These are phyloP conservation scores for Megathymus violae DNA, from an alignment of 1,140 invertebrate genomes.

Conservation along the genomic window DNA sequence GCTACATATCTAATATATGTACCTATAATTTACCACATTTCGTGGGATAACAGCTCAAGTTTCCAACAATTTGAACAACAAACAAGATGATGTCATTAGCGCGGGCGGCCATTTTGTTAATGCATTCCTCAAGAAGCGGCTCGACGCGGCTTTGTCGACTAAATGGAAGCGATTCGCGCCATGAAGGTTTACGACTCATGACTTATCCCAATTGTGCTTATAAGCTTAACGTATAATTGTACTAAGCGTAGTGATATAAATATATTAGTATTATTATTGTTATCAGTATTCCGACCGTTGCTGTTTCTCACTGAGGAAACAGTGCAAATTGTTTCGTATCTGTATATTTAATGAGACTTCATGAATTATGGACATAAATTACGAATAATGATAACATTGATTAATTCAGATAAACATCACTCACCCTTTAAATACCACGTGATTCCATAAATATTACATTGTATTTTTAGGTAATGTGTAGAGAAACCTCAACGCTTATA, in stretches of 20 bases:
- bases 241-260: slow-evolving; percentile 3
- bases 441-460: no score
- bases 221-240: slow-evolving; percentile 13
- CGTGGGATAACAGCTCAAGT: slow-evolving; percentile 22
- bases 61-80: slow-evolving; percentile 39
- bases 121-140: slow-evolving; percentile 42
- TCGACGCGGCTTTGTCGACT: slow-evolving; percentile 36
- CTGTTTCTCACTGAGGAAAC: no score
- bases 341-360: no score
- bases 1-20: background rate
- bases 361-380: no score
- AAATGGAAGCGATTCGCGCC: slow-evolving; percentile 42
- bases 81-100: slow-evolving; percentile 39
- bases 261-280: background rate
- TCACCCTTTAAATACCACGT: no score
- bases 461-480: no score
- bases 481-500: no score
- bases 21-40: slow-evolving; percentile 9
- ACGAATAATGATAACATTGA: no score
- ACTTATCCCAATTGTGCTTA: slow-evolving; percentile 5
- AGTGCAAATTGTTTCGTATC: no score
- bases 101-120: slow-evolving; percentile 50
- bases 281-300: no score
- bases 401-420: no score
- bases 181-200: slow-evolving; percentile 33